Evolutionary conservation across 1,140 invertebrate species (phyloP), one percentile per base, ranked within the genome.

Genomic region (Sinella curviseta): DNA sequence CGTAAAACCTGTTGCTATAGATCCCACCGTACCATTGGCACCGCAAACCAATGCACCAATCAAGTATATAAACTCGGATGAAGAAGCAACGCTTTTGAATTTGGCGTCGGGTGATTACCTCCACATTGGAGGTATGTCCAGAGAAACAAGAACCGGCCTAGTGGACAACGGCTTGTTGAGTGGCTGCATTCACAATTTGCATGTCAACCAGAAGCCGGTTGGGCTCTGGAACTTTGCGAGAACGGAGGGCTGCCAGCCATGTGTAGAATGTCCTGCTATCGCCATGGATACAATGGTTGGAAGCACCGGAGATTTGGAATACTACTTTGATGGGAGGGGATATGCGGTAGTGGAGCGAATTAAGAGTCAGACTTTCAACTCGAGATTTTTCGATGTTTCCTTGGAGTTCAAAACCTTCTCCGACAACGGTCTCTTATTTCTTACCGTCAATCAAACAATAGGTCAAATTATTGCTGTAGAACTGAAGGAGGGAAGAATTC

Each of bases 171-270:
- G 85, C 12, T 87, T 90, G 83, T 14, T 70, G 8, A 83, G 84
- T 28, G 95, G 93, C 0, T 96, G 95, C 78, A 88, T 97, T 4
- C 90, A 95, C 86, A 91, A 94, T 80, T 87, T 97, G 0, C 89
- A 89, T 79, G 87, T 95, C 0, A 94, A 97, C 86, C 92, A 92
- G 3, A 89, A 91, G 35, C 91, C 90, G 0, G 87, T 98, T 65
- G 96, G 96, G 0, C 88, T 98, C 0, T 98, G 95, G 94, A 95
- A 97, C 87, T 98, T 97, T 85, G 88, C 89, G 35, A 89, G 90
- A 39, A 90, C 89, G 81, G 89, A 89, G 78, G 90, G 90, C 8
- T 98, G 96, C 84, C 89, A 88, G 65, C 92, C 92, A 20, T 94
- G 94, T 82, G 90, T 91, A 16, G 91, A 93, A 87, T 93, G 93